phyloP scores from a whole-genome alignment of 2,888 invertebrate genomes.

The Metellina segmentata region DNA sequence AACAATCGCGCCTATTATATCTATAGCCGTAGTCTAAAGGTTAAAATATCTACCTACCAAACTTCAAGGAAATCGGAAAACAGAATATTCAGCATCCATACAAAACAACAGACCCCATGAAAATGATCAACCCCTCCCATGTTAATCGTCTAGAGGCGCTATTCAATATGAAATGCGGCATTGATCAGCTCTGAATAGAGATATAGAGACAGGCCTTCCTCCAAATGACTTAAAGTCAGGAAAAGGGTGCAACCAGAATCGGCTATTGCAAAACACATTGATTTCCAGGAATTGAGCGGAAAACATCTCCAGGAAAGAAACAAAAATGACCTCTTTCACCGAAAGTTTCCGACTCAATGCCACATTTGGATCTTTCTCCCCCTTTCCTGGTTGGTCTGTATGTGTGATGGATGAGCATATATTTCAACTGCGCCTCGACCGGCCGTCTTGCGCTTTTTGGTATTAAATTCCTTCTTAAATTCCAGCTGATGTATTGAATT shows the following conservation, averaged over 20 bases:
- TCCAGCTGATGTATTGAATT: conserved; percentile 60
- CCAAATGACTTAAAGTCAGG: conserved; percentile 39
- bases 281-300: conserved; percentile 33
- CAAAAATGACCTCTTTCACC: conserved; percentile 64
- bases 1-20: no score
- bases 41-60: no score
- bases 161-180: conserved; percentile 33
- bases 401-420: conserved; percentile 56
- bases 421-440: conserved; percentile 48
- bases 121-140: not conserved
- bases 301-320: conserved; percentile 33
- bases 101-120: not conserved
- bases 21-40: no score
- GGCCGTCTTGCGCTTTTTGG: conserved; percentile 52
- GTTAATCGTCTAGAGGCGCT: not conserved
- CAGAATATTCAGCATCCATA: not conserved
- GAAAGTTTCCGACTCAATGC: conserved; percentile 52
- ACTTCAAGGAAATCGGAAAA: no score
- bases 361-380: conserved; percentile 34
- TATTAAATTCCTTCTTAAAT: conserved; percentile 63
- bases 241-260: conserved; percentile 23
- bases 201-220: conserved; percentile 16
- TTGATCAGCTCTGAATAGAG: conserved; percentile 27
- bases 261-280: conserved; percentile 57
- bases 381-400: conserved; percentile 5